Base-by-base conservation (phyloP, 2,888 invertebrate genomes). In the Tiliacea citrago region DNA sequence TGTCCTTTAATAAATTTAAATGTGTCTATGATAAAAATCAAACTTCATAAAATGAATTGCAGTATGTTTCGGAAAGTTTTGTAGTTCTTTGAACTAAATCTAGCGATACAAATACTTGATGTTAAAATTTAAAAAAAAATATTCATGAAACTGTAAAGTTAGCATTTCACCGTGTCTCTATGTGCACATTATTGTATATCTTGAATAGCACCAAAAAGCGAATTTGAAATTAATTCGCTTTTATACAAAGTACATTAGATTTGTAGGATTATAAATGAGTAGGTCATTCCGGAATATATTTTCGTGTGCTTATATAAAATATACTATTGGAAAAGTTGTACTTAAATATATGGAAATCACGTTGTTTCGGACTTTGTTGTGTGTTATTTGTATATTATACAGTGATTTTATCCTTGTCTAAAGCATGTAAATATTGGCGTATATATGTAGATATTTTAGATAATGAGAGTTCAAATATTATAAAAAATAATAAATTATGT, bases 401-500 rank as follows among this genome's bases (percentile, higher is more conserved):
- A 93, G 92, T 93, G 92, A 92, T 93, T 85, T 92, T 94, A 93
- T 94, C 91, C 92, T 93, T 93, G 90, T 92, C 93, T 92, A 92
- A 94, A 92, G 92, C 94, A 92, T 96, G 96, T 96, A 96, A 93
- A 96, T 96, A 96, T 92, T 92, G 90, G 91, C 93, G 93, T 94
- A 93, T 92, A 94, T 90, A 91, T 96, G 95, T 96, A 96, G 95
- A 95, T 96, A 95, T 93, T 93, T 93, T 95, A 95, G 94, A 94
- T 94, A 93, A 95, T 93, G 92, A 95, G 93, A 95, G 95, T 96
- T 96, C 96, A 96, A 96, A 96, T 95, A 95, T 95, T 95, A 95
- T 94, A 90, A 94, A 88, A 90, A 95, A 93, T 93, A 95, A 95
- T 95, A 96, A 96, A 96, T 95, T 94, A 96, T 95, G 95, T 94